phyloP scores from a whole-genome alignment of 2,888 invertebrate genomes.

The Prosopocoilus inquinatus region DNA sequence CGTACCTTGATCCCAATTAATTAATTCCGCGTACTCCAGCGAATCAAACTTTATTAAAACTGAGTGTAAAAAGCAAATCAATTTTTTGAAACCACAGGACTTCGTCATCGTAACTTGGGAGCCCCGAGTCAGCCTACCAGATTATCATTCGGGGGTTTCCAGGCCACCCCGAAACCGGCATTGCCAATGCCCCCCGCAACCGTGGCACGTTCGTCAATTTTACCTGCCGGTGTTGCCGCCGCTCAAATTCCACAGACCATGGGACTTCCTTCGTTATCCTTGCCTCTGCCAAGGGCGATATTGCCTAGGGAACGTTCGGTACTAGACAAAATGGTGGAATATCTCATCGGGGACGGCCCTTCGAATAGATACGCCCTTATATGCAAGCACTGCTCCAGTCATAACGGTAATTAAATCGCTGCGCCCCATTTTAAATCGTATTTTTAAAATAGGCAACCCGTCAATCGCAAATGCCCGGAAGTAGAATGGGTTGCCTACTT shows the following conservation, averaged over 20 bases:
- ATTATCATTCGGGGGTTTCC: slow-evolving; percentile 8
- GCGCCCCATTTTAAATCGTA: too few species aligned
- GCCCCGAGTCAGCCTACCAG: neutral
- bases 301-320: slow-evolving; percentile 73
- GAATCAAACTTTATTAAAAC: too few species aligned
- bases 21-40: too few species aligned
- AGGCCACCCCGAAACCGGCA: slow-evolving; percentile 8
- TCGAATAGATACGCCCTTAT: slow-evolving; percentile 93
- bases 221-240: slow-evolving; percentile 7
- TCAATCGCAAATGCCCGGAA: too few species aligned
- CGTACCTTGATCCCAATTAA: too few species aligned
- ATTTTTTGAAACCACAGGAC: too few species aligned
- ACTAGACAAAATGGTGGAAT: slow-evolving; percentile 89
- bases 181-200: neutral
- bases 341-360: slow-evolving; percentile 93
- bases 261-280: slow-evolving; percentile 15
- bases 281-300: slow-evolving; percentile 67
- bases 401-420: slow-evolving; percentile 84
- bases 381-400: slow-evolving; percentile 83
- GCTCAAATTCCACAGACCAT: slow-evolving; percentile 2
- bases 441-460: neutral
- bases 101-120: too few species aligned
- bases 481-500: too few species aligned
- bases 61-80: too few species aligned
- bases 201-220: slow-evolving; percentile 7